These are phyloP conservation scores for Cephus sareptanus DNA, from an alignment of 2,888 invertebrate genomes.

Conservation along the genomic window DNA sequence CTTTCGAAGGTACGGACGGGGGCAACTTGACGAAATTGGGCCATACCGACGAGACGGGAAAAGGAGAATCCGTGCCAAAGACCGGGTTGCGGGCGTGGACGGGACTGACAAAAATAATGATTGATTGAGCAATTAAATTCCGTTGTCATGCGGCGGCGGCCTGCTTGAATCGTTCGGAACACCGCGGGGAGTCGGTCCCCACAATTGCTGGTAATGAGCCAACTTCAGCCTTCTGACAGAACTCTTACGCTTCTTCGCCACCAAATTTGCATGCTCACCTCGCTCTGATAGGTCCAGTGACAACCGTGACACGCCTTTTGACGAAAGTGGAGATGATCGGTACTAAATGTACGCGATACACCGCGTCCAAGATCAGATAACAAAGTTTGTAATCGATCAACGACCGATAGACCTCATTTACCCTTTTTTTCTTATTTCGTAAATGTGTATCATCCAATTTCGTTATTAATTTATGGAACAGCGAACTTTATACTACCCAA, in stretches of 20 bases:
- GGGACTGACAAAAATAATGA: slow-evolving; percentile 51
- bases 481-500: not conserved
- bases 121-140: slow-evolving; percentile 64
- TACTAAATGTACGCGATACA: not conserved
- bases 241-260: slow-evolving; percentile 50
- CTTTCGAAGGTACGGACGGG: not conserved
- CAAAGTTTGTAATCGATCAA: not conserved
- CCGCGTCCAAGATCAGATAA: not conserved
- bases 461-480: not conserved
- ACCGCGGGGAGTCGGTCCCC: slow-evolving; percentile 55
- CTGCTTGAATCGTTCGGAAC: slow-evolving; percentile 40
- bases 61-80: not conserved
- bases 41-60: not conserved
- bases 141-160: slow-evolving; percentile 57
- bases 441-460: not conserved
- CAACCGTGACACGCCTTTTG: slow-evolving; percentile 11
- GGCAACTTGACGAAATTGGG: not conserved
- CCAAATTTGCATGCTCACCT: slow-evolving; percentile 56
- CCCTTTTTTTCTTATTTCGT: not conserved
- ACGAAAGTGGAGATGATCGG: not conserved
- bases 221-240: slow-evolving; percentile 51
- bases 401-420: not conserved
- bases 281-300: slow-evolving; percentile 8
- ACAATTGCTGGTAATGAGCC: slow-evolving; percentile 65
- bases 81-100: slow-evolving; percentile 3